Evolutionary conservation across 1,140 invertebrate species (phyloP).

Genomic region (Drosophila mauritiana): DNA sequence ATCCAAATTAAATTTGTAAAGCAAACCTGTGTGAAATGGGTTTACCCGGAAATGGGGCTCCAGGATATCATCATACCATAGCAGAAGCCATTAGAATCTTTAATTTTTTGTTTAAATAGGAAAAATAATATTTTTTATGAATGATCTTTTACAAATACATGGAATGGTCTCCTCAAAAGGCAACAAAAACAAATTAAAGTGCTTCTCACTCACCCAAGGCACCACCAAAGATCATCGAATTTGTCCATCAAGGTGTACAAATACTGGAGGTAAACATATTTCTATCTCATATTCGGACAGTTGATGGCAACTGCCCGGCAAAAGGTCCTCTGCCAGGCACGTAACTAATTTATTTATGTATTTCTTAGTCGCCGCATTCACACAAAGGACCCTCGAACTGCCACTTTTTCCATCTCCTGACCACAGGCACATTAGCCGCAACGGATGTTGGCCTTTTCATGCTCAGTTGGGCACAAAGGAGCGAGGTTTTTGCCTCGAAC

Average conservation of each 20-base stretch:
- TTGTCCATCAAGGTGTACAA: constrained; percentile 41
- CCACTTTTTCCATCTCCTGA: constrained; percentile 55
- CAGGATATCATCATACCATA: too few relatives aligned
- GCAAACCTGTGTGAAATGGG: too few relatives aligned
- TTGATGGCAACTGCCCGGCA: constrained; percentile 23
- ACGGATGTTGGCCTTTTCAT: constrained; percentile 81
- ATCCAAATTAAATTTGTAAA: background rate
- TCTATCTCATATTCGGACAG: constrained; percentile 16
- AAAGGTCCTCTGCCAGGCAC: constrained; percentile 33
- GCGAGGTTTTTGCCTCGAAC: constrained; percentile 13
- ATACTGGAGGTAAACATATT: constrained; percentile 31
- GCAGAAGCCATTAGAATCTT: too few relatives aligned
- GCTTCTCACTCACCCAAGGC: constrained; percentile 8
- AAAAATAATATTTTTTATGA: too few relatives aligned
- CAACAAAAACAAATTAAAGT: constrained; percentile 12
- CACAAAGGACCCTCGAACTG: constrained; percentile 53
- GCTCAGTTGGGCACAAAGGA: constrained; percentile 58
- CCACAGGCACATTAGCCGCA: constrained; percentile 76
- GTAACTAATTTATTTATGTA: constrained; percentile 81
- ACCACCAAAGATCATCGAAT: constrained; percentile 21
- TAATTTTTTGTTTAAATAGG: too few relatives aligned
- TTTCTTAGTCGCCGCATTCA: constrained; percentile 61
- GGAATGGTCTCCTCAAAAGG: background rate
- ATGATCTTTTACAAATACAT: too few relatives aligned
- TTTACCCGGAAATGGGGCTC: too few relatives aligned